A percentile compares a stretch with the other conserved stretches of the same genome.
Conservation (phyloP, 1,140 invertebrate species). For the Sitobion miscanthi region DNA sequence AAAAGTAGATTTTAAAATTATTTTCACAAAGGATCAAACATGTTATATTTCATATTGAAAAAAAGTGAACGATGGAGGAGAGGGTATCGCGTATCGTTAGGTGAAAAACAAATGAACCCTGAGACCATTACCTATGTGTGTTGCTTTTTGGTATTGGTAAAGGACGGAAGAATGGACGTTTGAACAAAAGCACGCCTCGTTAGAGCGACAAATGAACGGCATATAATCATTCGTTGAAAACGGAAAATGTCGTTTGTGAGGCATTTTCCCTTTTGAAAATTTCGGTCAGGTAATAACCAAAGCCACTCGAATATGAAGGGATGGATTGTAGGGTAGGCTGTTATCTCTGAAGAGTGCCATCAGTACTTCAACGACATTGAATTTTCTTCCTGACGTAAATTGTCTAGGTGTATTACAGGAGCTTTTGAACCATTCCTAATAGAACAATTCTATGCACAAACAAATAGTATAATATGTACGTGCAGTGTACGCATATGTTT, state of each 20-base stretch:
- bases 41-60: neutral
- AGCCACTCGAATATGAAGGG: neutral
- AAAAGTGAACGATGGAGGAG: neutral
- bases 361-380: neutral
- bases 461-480: neutral
- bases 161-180: neutral
- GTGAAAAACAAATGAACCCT: conserved; percentile 36
- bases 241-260: neutral
- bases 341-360: neutral
- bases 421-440: neutral
- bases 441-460: neutral
- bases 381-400: neutral
- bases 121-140: neutral
- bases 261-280: neutral
- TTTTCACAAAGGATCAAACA: neutral
- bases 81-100: neutral
- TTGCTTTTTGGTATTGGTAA: neutral
- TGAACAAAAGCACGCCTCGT: conserved; percentile 29
- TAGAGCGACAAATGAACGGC: conserved; percentile 48
- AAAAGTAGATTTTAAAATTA: neutral
- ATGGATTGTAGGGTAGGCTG: neutral
- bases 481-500: neutral
- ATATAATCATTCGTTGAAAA: neutral
- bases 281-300: neutral
- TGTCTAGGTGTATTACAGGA: neutral